phyloP scores from a whole-genome alignment of 2,888 invertebrate species.

The Polymixis flavicincta region DNA sequence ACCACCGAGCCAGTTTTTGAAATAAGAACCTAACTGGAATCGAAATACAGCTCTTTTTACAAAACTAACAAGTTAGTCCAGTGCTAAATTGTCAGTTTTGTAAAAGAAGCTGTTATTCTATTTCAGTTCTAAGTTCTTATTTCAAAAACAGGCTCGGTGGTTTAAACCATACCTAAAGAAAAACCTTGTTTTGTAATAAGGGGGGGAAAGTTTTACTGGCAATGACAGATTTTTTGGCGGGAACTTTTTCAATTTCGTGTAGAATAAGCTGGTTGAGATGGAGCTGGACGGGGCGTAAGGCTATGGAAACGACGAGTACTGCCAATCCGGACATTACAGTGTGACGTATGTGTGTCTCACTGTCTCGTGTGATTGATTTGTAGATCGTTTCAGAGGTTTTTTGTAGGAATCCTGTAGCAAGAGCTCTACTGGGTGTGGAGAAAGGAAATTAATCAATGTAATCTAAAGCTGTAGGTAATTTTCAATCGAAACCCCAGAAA shows the following conservation, averaged over 20 bases:
- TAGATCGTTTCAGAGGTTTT: constrained; percentile 5
- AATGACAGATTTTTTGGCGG: constrained; percentile 47
- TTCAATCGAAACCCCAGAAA: constrained; percentile 8
- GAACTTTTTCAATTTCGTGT: constrained; percentile 57
- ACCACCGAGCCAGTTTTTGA: too few species aligned
- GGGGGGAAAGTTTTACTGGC: constrained; percentile 40
- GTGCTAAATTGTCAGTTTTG: too few species aligned
- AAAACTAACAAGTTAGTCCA: too few species aligned
- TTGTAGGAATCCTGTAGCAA: not conserved
- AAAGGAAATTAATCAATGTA: constrained; percentile 11
- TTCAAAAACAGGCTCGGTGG: too few species aligned
- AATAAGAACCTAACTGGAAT: too few species aligned
- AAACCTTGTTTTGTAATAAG: too few species aligned
- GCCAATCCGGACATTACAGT: constrained; percentile 48
- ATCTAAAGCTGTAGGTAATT: constrained; percentile 15
- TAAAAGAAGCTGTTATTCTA: too few species aligned
- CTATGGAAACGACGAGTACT: constrained; percentile 18
- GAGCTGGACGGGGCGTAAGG: constrained; percentile 23
- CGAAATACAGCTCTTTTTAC: too few species aligned
- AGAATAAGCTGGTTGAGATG: constrained; percentile 43
- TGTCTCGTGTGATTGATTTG: constrained; percentile 19
- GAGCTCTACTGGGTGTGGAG: not conserved
- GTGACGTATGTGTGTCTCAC: constrained; percentile 10
- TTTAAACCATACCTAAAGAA: too few species aligned
- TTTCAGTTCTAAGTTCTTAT: too few species aligned